Evolutionary conservation across 2,888 invertebrate genomes (phyloP), one percentile per base, ranked within the genome.

Genomic region (Pandemis cinnamomeana): DNA sequence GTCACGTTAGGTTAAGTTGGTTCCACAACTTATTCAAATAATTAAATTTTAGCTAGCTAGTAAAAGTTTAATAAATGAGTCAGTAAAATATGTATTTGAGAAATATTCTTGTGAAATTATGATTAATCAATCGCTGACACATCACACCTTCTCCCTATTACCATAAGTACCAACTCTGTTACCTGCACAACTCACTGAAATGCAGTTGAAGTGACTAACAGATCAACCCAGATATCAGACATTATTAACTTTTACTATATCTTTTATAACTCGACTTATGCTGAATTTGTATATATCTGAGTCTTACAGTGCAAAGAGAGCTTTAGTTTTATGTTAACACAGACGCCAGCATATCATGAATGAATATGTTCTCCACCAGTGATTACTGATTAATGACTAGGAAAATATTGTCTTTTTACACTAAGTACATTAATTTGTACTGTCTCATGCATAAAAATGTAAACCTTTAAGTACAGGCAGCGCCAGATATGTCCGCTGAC

Each of bases 351-450:
- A 42, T 13, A 46, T 41, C 2, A 58, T 44, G 69, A 60, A 55
- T 66, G 42, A 11, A 41, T 69, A 74, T 61, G 70, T 74, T 60
- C 3, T 55, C 41, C 11, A 46, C 63, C 13, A 63, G 53, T 71
- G 71, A 70, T 71, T 58, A 76, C 64, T 77, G 72, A 70, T 71
- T 58, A 76, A 67, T 77, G 79, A 80, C 80, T 81, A 81, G 83
- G 82, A 82, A 82, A 83, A 82, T 83, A 84, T 82, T 78, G 77
- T 76, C 72, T 83, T 72, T 80, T 75, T 76, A 75, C 76, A 75
- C 77, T 79, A 80, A 80, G 77, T 83, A 81, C 76, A 71, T 79
- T 53, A 48, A 68, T 62, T 67, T 48, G 20, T 64, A 64, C 46
- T 58, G 15, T 46, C 13, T 20, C 48, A 11, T 64, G 48, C 61